Base-by-base conservation (phyloP, 2,888 invertebrate species). In the Eupithecia insigniata region DNA sequence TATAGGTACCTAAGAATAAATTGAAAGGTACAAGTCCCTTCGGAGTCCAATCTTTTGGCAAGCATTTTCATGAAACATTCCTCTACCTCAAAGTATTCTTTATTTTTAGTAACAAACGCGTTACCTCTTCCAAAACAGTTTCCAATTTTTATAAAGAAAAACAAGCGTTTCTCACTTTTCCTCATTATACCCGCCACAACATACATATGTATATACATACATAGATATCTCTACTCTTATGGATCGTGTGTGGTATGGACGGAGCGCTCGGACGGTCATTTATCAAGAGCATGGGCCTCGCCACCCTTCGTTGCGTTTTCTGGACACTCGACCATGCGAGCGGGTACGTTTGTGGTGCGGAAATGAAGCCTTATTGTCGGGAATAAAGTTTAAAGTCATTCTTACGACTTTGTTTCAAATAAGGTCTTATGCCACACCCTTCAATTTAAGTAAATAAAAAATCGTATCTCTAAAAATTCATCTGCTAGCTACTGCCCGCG, bases 181-280 rank as follows among this genome's bases (percentile, higher is more conserved):
- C 55, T 55, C 55, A 55, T 55, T 55, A 55, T 55, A 55, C 55
- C 55, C 55, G 55, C 26, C 55, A 3, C 8, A 51, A n/a, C 12
- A 3, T 22, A 55, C 10, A 51, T 22, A 22, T n/a, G n/a, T n/a
- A n/a, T n/a, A n/a, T n/a, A n/a, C n/a, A n/a, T n/a, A 51, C 4
- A 26, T 55, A 55, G 55, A 12, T 51, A 22, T 26, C 12, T 55
- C 2, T 55, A 51, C 55, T 55, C 55, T 55, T 55, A 55, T 55
- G 55, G 55, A 55, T 55, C 26, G 55, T 62, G 61, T 62, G 61
- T 62, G 61, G 61, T 62, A 22, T 64, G 64, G 69, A 69, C 43
- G 68, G 60, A n/a, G 39, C n/a, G 46, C 12, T 39, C 64, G 34
- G 60, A 18, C n/a, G 64, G 69, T 73, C 62, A 73, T 75, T 75